Base-by-base conservation (phyloP, 2,888 invertebrate species). In the Plebejus argus region DNA sequence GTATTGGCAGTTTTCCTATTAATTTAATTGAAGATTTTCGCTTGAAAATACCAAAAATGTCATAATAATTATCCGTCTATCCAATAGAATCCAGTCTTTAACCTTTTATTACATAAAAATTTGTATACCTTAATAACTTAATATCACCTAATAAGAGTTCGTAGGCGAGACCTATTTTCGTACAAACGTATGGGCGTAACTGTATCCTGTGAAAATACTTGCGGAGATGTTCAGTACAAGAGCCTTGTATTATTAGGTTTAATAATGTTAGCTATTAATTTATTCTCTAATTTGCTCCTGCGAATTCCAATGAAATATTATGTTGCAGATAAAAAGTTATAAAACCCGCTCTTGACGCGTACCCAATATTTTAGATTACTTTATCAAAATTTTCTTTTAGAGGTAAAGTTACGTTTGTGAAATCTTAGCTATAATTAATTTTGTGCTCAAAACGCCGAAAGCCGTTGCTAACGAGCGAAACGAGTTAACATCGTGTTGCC, bases 381-480 rank as follows among this genome's bases (percentile, higher is more conserved):
- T 71, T 12, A 45, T 20, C 3, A 71, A 71, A 33, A 28, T 28
- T 66, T 28, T 66, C 66, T 66, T 39, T 39, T 12, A 20, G 45
- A 20, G 20, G 45, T 45, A 71, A 71, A 20, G 45, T 35, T 45
- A 20, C 23, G 23, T 23, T 74, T 74, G 74, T 53, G 23, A 49
- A 74, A 74, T 53, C 74, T 49, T 45, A 74, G 74, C 18, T 74
- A 53, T 45, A 74, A 74, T 74, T 74, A 74, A 49, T 39, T 71
- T 71, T 71, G 20, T 58, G 23, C 49, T 45, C 39, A 35, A 71
- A 77, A 77, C 56, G 77, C 35, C 56, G 53, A 71, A 71, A 77
- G 58, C 56, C 58, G 58, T 71, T 71, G 10, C 77, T 77, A 77
- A 77, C 53, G 70, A 71, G 71, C 39, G 53, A 58, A 58, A 72